Conservation (phyloP, 2,888 invertebrate genomes). For the Macroteleia sp. region DNA sequence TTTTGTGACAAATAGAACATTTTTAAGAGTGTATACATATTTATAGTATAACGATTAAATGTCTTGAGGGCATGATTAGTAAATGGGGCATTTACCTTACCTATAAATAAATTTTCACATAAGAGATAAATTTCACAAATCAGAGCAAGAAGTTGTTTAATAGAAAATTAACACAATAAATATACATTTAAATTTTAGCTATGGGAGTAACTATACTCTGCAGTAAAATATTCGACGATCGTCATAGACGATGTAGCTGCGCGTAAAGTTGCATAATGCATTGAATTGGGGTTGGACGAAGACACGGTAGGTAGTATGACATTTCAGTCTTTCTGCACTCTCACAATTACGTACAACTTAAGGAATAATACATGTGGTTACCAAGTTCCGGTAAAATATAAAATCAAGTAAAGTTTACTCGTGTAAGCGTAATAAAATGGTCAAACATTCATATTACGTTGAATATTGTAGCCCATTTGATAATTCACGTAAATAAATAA, state of each 20-base stretch:
- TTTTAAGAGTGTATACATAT: too few species aligned
- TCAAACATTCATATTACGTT: conserved; percentile 10
- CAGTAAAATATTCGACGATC: conserved; percentile 41
- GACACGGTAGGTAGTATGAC: conserved; percentile 46
- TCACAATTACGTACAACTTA: conserved; percentile 52
- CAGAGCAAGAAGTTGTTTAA: too few species aligned
- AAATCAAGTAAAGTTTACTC: conserved; percentile 30
- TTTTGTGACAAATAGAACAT: too few species aligned
- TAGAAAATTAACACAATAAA: too few species aligned
- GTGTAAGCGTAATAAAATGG: conserved; percentile 39
- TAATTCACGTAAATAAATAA: conserved; percentile 16
- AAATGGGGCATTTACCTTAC: too few species aligned
- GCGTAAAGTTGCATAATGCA: conserved; percentile 52
- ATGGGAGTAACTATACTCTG: too few species aligned
- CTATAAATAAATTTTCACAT: too few species aligned
- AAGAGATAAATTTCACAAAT: too few species aligned
- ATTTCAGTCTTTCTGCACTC: conserved; percentile 48
- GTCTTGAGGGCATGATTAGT: too few species aligned
- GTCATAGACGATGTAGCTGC: conserved; percentile 35
- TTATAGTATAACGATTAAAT: too few species aligned
- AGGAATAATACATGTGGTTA: conserved; percentile 45
- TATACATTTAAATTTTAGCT: too few species aligned
- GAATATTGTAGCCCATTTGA: conserved; percentile 15
- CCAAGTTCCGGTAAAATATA: conserved; percentile 27
- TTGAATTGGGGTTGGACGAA: conserved; percentile 49